Base-by-base conservation (phyloP, 2,888 invertebrate species). In the Epistrophella euchroma region DNA sequence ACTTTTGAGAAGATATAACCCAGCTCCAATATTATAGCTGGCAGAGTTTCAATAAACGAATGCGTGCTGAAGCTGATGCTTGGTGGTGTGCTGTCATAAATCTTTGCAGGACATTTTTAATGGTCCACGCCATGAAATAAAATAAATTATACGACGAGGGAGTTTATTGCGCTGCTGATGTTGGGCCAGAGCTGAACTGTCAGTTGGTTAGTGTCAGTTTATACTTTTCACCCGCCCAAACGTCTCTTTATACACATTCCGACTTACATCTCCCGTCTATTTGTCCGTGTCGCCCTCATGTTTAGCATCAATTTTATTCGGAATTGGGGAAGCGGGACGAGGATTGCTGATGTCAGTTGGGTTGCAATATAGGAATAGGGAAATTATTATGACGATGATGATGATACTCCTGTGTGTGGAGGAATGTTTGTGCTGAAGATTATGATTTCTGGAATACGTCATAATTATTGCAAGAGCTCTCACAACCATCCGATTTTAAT, bases 31-130 rank as follows among this genome's bases (percentile, higher is more conserved):
- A 55, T 6, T 43, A 13, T 15, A 52, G 50, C 7, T 13, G 25
- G 15, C 6, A 32, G n/a, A 13, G 47, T 25, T 43, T 66, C 7
- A 70, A 64, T 73, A 71, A 72, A 71, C 19, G 55, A 71, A 70
- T 78, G 74, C 82, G 74, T 87, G 86, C 71, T 28, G n/a, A n/a
- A n/a, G n/a, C n/a, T n/a, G n/a, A n/a, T n/a, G 45, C n/a, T 58
- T 58, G 70, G 68, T 75, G 47, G 25, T 71, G 74, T 83, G 47
- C 35, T 71, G 74, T 83, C 87, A 83, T 87, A 87, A 87, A 87
- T 87, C 87, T 87, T 87, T 68, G 75, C 78, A 83, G 83, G 78
- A 83, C 83, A 83, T 79, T 83, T 83, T 78, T 87, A 87, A 83
- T 82, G 86, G 81, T 82, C 73, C 81, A 71, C 56, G 77, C 66